Conservation (phyloP, 2,888 invertebrate genomes). For the Meghimatium bilineatum region DNA sequence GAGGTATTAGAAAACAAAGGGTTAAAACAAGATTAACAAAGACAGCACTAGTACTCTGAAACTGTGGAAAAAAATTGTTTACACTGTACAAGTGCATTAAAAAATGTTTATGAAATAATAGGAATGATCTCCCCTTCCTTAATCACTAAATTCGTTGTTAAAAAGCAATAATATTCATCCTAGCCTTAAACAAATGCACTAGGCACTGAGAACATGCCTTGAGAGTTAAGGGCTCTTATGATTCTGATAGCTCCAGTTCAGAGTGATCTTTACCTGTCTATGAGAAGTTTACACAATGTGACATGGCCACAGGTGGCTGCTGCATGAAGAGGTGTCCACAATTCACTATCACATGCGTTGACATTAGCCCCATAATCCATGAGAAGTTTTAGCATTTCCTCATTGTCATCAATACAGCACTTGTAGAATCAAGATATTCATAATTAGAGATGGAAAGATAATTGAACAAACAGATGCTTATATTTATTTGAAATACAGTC, state of each 20-base stretch:
- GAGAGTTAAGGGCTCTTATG: not conserved
- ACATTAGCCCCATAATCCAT: slow-evolving; percentile 94
- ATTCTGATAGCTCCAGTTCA: not conserved
- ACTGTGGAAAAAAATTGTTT: not conserved
- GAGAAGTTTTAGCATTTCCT: slow-evolving; percentile 95
- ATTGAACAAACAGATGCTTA: too few species aligned
- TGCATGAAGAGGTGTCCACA: slow-evolving; percentile 98
- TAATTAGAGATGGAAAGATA: not conserved
- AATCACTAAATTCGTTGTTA: too few species aligned
- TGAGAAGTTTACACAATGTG: slow-evolving; percentile 91
- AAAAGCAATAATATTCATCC: not conserved
- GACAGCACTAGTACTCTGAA: too few species aligned
- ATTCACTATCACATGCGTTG: slow-evolving; percentile 97
- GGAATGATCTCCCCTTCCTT: too few species aligned
- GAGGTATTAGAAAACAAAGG: too few species aligned
- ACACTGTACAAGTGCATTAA: too few species aligned
- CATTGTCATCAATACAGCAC: slow-evolving; percentile 99
- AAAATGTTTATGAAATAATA: not conserved
- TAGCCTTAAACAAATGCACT: not conserved
- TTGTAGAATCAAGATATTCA: not conserved
- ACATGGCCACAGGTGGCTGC: slow-evolving; percentile 99
- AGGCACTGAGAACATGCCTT: not conserved
- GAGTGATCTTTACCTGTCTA: slow-evolving; percentile 17
- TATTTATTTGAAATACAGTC: too few species aligned
- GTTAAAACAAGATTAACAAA: too few species aligned